Base-by-base conservation (phyloP, 2,113 vertebrate genomes). In the Sander vitreus region DNA sequence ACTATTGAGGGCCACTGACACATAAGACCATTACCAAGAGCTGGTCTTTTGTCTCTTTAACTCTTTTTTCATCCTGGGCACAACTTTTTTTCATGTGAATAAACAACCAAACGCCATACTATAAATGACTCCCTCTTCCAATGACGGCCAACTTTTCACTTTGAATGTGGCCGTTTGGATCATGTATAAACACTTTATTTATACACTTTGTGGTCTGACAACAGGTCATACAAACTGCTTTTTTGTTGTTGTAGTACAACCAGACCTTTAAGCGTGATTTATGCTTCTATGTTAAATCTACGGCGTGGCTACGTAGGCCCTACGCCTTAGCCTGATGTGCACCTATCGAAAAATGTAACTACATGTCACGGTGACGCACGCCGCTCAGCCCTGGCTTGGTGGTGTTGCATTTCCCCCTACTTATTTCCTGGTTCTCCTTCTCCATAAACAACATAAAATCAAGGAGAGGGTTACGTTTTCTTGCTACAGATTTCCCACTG, bases 1-100 rank as follows among this genome's bases (percentile, higher is more conserved):
- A 70, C 43, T 30, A 14, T 10, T 45, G 10, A 57, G 11, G 30
- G 48, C 25, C 45, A 76, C 15, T 76, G 60, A 60, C 73, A 67
- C 62, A 30, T n/a, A 58, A 63, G 58, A 33, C 33, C 33, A 33
- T 33, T 3, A 50, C 11, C 19, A 23, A 58, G 64, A 73, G 43
- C 43, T 1, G 13, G 9, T 33, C 19, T 55, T 60, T 43, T 80
- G 18, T 47, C 18, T 43, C 19, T 63, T 19, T 39, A 39, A 25
- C 19, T 39, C 33, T 45, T 23, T 62, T 62, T 33, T 60, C 9
- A 45, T 47, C 16, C 13, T 25, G 5, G 43, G 15, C 21, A 18
- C 14, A 48, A 48, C 10, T 63, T 15, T 45, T 21, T 55, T 47
- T n/a, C 60, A 63, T 63, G 19, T 63, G 21, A 63, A n/a, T 12